Base-by-base conservation (phyloP, 2,888 invertebrate species). In the Tribolium freemani region DNA sequence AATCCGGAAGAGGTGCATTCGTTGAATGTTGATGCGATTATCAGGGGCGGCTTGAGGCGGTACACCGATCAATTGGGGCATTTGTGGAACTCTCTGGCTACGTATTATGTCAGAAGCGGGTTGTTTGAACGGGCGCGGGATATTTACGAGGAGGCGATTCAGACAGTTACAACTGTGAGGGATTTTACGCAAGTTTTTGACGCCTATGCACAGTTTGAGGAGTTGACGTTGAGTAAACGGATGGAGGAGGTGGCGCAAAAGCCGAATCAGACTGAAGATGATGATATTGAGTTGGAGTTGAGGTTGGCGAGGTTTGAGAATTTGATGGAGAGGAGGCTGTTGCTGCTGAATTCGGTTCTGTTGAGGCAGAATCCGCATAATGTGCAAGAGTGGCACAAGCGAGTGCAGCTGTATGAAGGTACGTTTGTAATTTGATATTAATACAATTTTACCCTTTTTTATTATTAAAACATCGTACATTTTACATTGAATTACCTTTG, bases 131-230 rank as follows among this genome's bases (percentile, higher is more conserved):
- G 97, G 86, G 97, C 97, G 71, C 90, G 99, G 80, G 99, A 99
- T 85, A 96, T 99, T 79, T 99, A 98, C 87, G 99, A 99, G 86
- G 99, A 99, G 89, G 98, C 99, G 6, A 96, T 99, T 82, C 95
- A 96, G 88, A 98, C 97, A 30, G 98, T 99, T 0, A 95, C 95
- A 5, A 99, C 99, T 2, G 99, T 99, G 0, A 89, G 99, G 79
- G 99, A 99, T 88, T 99, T 99, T 83, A 97, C 98, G 0, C 99
- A 99, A 88, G 95, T 98, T 16, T 99, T 99, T 88, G 99, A 99
- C 90, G 98, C 99, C 0, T 99, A 99, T 88, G 96, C 98, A 5
- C 98, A 99, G 86, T 99, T 99, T 89, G 98, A 99, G 88, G 99
- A 99, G 86, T 90, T 97, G 21, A 94, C 97, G 83, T 90, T 99